Evolutionary conservation across 2,888 invertebrate species (phyloP).

Genomic region (Drosophila paracracens): DNA sequence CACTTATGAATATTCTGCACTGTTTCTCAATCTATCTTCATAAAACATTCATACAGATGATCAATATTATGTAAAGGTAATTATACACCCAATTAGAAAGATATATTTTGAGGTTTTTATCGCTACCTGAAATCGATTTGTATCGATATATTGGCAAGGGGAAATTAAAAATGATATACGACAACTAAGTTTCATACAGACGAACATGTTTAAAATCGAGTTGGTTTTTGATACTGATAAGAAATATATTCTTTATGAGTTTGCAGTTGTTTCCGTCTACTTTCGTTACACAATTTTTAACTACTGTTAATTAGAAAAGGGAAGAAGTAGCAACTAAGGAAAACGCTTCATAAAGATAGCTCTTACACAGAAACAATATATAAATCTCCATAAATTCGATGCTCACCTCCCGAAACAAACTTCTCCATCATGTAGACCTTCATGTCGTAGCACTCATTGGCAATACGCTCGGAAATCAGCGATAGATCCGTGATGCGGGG

Average conservation of each 20-base stretch:
- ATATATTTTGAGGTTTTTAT: background rate
- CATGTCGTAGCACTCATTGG: constrained; percentile 89
- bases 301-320: no score
- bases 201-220: background rate
- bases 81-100: background rate
- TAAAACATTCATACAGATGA: background rate
- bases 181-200: background rate
- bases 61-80: background rate
- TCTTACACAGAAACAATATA: background rate
- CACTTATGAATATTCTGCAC: background rate
- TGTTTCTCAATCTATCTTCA: background rate
- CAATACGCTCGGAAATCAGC: constrained; percentile 89
- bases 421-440: constrained; percentile 91
- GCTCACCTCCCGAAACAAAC: constrained; percentile 87
- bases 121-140: background rate
- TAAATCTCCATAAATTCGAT: background rate
- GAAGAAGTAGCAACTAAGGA: background rate
- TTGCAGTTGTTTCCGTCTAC: background rate
- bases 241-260: background rate
- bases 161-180: background rate
- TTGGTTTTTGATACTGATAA: background rate
- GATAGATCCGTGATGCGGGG: constrained; percentile 89
- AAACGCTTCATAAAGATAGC: background rate
- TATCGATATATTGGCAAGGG: background rate
- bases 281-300: no score